Evolutionary conservation across 2,113 vertebrate genomes (phyloP), one percentile per base, ranked within the genome.

Genomic region (Eclectus roratus): DNA sequence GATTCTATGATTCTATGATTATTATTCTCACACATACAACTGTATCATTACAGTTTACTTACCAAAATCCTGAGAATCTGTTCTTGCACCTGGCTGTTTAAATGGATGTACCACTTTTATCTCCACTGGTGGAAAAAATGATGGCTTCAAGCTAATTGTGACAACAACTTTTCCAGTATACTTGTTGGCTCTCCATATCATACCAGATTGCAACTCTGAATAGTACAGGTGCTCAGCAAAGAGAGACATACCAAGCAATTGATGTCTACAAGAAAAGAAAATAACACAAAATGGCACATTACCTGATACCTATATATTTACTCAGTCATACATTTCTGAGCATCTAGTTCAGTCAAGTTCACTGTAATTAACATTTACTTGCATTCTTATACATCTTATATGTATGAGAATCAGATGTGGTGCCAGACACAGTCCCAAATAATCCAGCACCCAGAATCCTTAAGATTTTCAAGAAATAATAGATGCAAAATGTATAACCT

Each of bases 191-290:
- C 96, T 97, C 95, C 97, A 98, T 91, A 99, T 98, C 11, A 95
- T 94, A 50, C 94, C 96, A 10, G 97, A 98, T 71, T 93, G 98
- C 50, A 95, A 80, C 25, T 99, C 98, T 43, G 98, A 98, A 94
- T 99, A 98, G 96, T 98, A 99, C 7, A 99, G 88, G 25, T 97
- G 80, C 33, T 99, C 98, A 96, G 96, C 97, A 91, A 99, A 99
- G 74, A 99, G 31, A 33, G 98, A 98, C 76, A 99, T 96, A 43
- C 97, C 96, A 89, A 98, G 88, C 56, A 98, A 91, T 39, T 88
- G 95, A 64, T 96, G 96, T 78, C 99, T 99, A 60, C 44, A 91
- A 79, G 60, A 73, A 93, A 55, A 81, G 81, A 77, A 91, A 35
- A 41, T 44, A 93, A 73, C 78, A 95, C 6, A 69, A 82, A 47